phyloP scores from a whole-genome alignment of 1,140 invertebrate genomes.

The Trichonephila inaurata region DNA sequence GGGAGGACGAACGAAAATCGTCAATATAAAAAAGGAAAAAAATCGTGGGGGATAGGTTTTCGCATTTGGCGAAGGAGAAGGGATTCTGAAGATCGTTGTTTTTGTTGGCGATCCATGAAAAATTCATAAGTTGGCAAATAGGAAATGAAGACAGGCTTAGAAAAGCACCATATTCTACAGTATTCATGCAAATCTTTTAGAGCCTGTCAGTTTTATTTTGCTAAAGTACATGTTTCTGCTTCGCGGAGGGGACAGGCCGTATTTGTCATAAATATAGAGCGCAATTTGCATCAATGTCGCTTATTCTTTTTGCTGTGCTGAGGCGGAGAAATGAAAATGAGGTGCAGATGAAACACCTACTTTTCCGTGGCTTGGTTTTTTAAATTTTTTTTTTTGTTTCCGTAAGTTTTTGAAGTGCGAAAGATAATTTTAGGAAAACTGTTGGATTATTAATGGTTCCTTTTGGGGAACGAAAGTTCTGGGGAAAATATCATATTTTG shows the following conservation, averaged over 20 bases:
- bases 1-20: neutral
- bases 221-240: slow-evolving; percentile 10
- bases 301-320: neutral
- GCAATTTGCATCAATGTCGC: neutral
- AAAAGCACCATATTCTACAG: neutral
- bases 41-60: neutral
- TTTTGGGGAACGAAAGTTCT: no score
- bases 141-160: slow-evolving; percentile 60
- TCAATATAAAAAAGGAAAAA: neutral
- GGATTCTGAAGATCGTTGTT: slow-evolving; percentile 60
- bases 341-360: neutral
- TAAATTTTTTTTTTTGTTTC: no score
- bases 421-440: no score
- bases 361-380: neutral
- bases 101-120: slow-evolving; percentile 57
- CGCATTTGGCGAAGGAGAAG: neutral
- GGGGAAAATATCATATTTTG: no score
- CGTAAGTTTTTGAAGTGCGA: no score
- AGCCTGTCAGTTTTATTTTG: slow-evolving; percentile 62
- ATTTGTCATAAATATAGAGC: slow-evolving; percentile 21
- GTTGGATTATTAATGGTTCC: no score
- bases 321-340: neutral
- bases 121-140: slow-evolving; percentile 70
- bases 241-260: neutral
- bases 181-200: slow-evolving; percentile 63